phyloP scores from a whole-genome alignment of 1,140 invertebrate genomes.

The Drosophila sp. region DNA sequence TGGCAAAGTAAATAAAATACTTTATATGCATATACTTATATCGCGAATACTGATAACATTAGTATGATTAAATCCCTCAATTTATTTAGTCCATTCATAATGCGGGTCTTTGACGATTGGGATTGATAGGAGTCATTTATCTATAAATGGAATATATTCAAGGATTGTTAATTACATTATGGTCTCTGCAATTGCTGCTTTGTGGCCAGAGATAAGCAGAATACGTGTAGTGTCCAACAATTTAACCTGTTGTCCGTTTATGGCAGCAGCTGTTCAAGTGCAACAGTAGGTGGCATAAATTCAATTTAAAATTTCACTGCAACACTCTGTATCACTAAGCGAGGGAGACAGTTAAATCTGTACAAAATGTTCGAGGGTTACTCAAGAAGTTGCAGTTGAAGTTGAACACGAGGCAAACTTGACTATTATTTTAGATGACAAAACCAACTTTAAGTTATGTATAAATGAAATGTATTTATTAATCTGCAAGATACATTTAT shows the following conservation, averaged over 20 bases:
- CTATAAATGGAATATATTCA: constrained; percentile 55
- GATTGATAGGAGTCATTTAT: constrained; percentile 40
- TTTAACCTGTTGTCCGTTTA: constrained; percentile 61
- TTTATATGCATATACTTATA: background rate
- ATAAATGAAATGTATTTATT: too few relatives aligned
- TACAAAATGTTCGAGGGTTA: constrained; percentile 32
- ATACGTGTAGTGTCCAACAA: background rate
- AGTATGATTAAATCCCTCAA: constrained; percentile 23
- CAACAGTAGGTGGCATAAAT: constrained; percentile 61
- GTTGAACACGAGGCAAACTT: background rate
- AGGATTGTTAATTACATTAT: constrained; percentile 73
- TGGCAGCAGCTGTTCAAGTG: constrained; percentile 5
- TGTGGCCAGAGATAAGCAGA: constrained; percentile 27
- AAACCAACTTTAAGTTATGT: background rate
- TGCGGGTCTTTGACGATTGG: background rate
- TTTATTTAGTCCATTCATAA: background rate
- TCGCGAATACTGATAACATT: constrained; percentile 47
- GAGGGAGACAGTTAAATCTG: background rate
- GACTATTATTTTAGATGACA: background rate
- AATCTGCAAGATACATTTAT: too few relatives aligned
- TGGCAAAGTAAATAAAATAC: constrained; percentile 24
- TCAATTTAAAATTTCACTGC: constrained; percentile 74
- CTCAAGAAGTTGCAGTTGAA: background rate
- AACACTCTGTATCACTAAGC: constrained; percentile 6
- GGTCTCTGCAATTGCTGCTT: constrained; percentile 47